Percentiles rank a stretch among this genome's conserved stretches.
Conservation (phyloP, 2,888 invertebrate species). For the Furcula furcula region DNA sequence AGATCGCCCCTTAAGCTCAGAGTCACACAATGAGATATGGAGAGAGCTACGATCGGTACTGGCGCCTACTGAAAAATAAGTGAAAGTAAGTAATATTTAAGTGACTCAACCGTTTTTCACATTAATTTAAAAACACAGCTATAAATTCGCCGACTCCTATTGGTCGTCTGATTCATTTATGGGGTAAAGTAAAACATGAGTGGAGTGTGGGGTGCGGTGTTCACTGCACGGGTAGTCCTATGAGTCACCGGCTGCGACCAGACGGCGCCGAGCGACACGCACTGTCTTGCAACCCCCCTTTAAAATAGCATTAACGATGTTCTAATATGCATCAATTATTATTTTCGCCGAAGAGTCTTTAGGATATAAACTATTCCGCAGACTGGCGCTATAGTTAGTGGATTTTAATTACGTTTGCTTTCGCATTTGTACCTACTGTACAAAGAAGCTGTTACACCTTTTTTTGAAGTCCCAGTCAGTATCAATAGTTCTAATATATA, state of each 20-base stretch:
- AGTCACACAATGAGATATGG: too few relatives aligned
- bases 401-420: neutral
- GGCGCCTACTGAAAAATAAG: too few relatives aligned
- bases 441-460: too few relatives aligned
- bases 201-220: slow-evolving; percentile 66
- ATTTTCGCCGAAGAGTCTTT: slow-evolving; percentile 46
- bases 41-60: too few relatives aligned
- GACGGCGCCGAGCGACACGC: slow-evolving; percentile 67
- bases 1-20: too few relatives aligned
- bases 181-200: slow-evolving; percentile 64
- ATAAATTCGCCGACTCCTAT: slow-evolving; percentile 12
- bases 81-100: neutral
- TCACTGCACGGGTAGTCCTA: slow-evolving; percentile 58
- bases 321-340: slow-evolving; percentile 38
- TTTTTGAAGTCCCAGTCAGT: too few relatives aligned
- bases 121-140: slow-evolving; percentile 14
- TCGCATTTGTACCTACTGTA: neutral
- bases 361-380: slow-evolving; percentile 51
- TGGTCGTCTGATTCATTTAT: slow-evolving; percentile 55
- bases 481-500: too few relatives aligned
- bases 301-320: slow-evolving; percentile 32
- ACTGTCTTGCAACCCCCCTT: slow-evolving; percentile 56
- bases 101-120: slow-evolving; percentile 18
- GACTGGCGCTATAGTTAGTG: slow-evolving; percentile 32
- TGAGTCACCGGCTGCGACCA: slow-evolving; percentile 69